Evolutionary conservation across 2,113 vertebrate species (phyloP).

Genomic region (Upupa epops): DNA sequence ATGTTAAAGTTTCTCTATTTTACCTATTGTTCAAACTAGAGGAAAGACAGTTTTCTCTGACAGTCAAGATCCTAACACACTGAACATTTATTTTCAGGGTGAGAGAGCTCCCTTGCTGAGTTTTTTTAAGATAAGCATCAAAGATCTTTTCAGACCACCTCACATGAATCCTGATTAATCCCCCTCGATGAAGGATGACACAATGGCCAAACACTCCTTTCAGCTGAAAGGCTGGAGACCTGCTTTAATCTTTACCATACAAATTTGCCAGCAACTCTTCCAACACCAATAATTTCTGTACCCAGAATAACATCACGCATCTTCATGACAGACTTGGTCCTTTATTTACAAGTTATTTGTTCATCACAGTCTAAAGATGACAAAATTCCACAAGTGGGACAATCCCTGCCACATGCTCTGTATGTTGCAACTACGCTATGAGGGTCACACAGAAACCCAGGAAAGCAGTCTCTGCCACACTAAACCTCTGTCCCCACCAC

Average conservation of each 20-base stretch:
- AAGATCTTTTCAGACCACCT: slow-evolving; percentile 35
- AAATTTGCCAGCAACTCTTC: neutral
- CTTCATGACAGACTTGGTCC: neutral
- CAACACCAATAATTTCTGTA: neutral
- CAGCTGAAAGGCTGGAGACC: neutral
- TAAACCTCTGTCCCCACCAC: neutral
- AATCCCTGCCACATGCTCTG: neutral
- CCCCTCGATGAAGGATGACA: slow-evolving; percentile 1
- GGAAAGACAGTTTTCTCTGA: neutral
- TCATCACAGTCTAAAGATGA: neutral
- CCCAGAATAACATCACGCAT: neutral
- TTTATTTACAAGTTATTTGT: slow-evolving; percentile 10
- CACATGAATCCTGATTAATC: neutral
- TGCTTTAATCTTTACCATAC: neutral
- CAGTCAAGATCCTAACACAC: neutral
- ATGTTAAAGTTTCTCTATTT: slow-evolving; percentile 6
- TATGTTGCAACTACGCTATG: accelerated
- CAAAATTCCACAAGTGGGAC: neutral
- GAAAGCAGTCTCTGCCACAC: neutral
- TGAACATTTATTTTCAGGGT: neutral
- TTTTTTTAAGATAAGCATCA: slow-evolving; percentile 11
- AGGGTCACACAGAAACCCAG: neutral
- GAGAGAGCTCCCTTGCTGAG: neutral
- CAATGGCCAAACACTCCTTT: neutral
- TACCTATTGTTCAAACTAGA: neutral